Conservation (phyloP, 2,797 vertebrate genomes). For the Pseudotriccus pelzelni region DNA sequence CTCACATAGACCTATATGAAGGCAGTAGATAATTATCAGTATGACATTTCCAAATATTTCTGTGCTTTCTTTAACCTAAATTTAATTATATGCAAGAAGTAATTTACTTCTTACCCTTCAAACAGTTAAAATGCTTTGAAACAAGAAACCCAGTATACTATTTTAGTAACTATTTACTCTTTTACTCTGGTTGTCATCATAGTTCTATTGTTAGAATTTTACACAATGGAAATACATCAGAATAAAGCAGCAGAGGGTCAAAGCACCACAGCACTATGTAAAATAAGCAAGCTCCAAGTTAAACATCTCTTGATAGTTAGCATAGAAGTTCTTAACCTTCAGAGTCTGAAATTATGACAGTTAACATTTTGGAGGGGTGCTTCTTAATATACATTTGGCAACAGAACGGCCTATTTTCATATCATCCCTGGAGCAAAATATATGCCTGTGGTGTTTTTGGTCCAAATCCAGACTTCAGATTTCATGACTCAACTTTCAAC, state of each 20-base stretch:
- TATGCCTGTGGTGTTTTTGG: conserved; percentile 56
- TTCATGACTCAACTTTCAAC: conserved; percentile 60
- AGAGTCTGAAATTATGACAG: conserved; percentile 46
- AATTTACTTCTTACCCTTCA: background rate
- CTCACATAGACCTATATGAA: background rate
- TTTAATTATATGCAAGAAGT: background rate
- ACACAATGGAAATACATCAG: background rate
- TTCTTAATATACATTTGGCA: conserved; percentile 36
- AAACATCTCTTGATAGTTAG: conserved; percentile 21
- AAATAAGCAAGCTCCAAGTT: conserved; percentile 19
- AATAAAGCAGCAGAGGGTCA: background rate
- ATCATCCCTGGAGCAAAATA: conserved; percentile 41
- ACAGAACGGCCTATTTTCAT: background rate
- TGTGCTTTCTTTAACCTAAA: background rate
- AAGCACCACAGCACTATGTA: background rate
- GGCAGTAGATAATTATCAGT: background rate
- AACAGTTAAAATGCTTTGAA: background rate
- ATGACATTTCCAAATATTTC: background rate
- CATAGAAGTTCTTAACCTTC: conserved; percentile 20
- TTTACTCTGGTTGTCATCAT: background rate
- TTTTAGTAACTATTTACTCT: background rate
- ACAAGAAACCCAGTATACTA: background rate
- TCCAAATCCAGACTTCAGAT: conserved; percentile 37
- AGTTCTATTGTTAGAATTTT: background rate
- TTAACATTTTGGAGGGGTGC: background rate